Evolutionary conservation across 2,113 vertebrate genomes (phyloP), one percentile per base, ranked within the genome.

Genomic region (Peucedramus taeniatus): DNA sequence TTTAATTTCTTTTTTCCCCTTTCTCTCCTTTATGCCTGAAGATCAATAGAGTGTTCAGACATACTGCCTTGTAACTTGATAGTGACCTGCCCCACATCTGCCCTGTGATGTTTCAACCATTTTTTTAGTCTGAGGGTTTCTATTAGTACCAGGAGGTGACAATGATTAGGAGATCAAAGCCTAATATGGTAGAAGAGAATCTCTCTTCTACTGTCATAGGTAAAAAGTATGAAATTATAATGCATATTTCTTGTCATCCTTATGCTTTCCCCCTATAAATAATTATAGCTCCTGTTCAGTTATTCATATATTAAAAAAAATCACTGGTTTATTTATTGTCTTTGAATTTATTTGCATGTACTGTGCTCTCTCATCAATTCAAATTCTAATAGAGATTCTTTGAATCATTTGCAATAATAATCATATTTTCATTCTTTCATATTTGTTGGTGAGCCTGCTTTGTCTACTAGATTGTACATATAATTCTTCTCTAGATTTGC

Each of bases 291-390:
- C 60, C 80, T 94, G 37, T 64, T 94, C 60, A 77, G 7, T 90
- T 96, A 96, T 94, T 95, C 82, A 95, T 91, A 68, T 69, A 11
- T 88, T 75, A 0, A 39, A 87, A 85, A 90, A 95, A 93, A n/a
- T 94, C 94, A 76, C 63, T 90, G 56, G 54, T 94, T 96, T 95
- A 92, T 95, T 96, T 97, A 94, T 93, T 87, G 60, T 64, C 28
- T 95, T 81, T 60, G 86, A 72, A 89, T 95, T 77, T 94, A 94
- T 96, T 96, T 93, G 53, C 88, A 81, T 90, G 77, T 30, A 47
- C 64, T 83, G 14, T 64, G 45, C 83, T 47, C 14, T 83, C 63
- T 89, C 87, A 90, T 86, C 82, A 81, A 56, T 63, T 86, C 33
- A 81, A 94, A 95, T 79, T 87, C 13, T 94, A 92, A 96, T 95